Percentiles rank a stretch among this genome's conserved stretches.
phyloP scores from a whole-genome alignment of 1,140 invertebrate genomes.

The Drosophila santomea region DNA sequence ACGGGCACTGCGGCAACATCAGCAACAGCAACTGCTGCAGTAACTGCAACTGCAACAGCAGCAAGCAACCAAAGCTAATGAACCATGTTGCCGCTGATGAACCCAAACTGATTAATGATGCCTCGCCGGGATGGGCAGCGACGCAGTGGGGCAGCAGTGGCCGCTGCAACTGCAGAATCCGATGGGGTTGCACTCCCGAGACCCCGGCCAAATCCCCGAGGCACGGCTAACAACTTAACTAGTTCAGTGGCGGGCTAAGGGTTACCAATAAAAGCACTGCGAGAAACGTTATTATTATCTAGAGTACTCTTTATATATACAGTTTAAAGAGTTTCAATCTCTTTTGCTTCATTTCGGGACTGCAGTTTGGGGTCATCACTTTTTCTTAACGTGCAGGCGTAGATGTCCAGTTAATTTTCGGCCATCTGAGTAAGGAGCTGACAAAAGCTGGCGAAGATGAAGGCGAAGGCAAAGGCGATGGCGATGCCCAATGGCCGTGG shows the following conservation, averaged over 20 bases:
- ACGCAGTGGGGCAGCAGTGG: conserved; percentile 9
- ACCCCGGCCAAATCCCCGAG: conserved; percentile 39
- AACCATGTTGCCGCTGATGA: conserved; percentile 82
- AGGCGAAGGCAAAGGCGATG: neutral
- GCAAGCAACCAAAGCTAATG: conserved; percentile 77
- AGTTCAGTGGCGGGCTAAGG: conserved; percentile 72
- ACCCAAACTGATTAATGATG: conserved; percentile 80
- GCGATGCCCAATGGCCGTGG: conserved; percentile 43
- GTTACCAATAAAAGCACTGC: conserved; percentile 47
- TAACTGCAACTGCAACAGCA: conserved; percentile 27
- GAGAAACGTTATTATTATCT: conserved; percentile 10
- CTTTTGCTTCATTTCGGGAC: too few species aligned
- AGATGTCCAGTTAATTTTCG: conserved; percentile 60
- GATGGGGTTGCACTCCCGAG: conserved; percentile 44
- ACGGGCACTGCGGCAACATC: conserved; percentile 45
- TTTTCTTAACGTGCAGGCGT: conserved; percentile 25
- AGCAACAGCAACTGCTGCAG: conserved; percentile 6
- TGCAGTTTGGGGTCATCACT: too few species aligned
- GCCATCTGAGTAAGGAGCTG: conserved; percentile 59
- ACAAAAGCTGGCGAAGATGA: conserved; percentile 50
- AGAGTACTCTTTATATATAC: too few species aligned
- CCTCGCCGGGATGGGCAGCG: conserved; percentile 19
- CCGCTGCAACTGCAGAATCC: conserved; percentile 38
- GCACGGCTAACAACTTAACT: conserved; percentile 79
- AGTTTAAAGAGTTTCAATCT: too few species aligned